A percentile compares a stretch with the other conserved stretches of the same genome.
Evolutionary conservation across 1,140 invertebrate genomes (phyloP).

Genomic region (Drosophila guanche): DNA sequence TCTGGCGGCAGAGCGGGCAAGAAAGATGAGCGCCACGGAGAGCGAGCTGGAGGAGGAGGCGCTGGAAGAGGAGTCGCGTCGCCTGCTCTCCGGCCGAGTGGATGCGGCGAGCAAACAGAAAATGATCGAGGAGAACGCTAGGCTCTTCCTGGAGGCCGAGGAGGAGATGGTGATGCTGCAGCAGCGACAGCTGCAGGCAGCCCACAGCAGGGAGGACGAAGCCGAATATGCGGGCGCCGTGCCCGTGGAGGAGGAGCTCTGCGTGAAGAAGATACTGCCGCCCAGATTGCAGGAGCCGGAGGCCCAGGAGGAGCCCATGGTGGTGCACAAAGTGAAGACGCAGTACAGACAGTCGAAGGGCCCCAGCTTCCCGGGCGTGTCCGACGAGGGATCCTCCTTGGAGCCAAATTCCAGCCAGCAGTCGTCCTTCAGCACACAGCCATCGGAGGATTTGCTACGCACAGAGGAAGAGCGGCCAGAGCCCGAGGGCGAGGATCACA

Average conservation of each 20-base stretch:
- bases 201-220: constrained; percentile 38
- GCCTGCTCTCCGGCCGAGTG: constrained; percentile 43
- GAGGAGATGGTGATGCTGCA: constrained; percentile 77
- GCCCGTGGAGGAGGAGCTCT: constrained; percentile 70
- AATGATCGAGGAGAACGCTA: constrained; percentile 79
- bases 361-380: constrained; percentile 65
- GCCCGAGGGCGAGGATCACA: constrained; percentile 73
- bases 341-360: constrained; percentile 76
- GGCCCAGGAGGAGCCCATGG: constrained; percentile 21
- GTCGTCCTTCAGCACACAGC: constrained; percentile 75
- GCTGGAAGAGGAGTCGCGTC: constrained; percentile 38
- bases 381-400: constrained; percentile 76
- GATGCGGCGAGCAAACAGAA: constrained; percentile 58
- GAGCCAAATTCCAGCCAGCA: constrained; percentile 73
- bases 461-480: constrained; percentile 66
- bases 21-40: constrained; percentile 60
- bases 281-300: constrained; percentile 52
- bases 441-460: constrained; percentile 48
- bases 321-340: constrained; percentile 74
- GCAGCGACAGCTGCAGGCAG: constrained; percentile 54
- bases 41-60: constrained; percentile 75
- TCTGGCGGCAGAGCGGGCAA: constrained; percentile 62
- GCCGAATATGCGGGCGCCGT: constrained; percentile 53
- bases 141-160: constrained; percentile 75
- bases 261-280: constrained; percentile 56